phyloP scores from a whole-genome alignment of 2,888 invertebrate genomes.

The Criorhina ranunculi region DNA sequence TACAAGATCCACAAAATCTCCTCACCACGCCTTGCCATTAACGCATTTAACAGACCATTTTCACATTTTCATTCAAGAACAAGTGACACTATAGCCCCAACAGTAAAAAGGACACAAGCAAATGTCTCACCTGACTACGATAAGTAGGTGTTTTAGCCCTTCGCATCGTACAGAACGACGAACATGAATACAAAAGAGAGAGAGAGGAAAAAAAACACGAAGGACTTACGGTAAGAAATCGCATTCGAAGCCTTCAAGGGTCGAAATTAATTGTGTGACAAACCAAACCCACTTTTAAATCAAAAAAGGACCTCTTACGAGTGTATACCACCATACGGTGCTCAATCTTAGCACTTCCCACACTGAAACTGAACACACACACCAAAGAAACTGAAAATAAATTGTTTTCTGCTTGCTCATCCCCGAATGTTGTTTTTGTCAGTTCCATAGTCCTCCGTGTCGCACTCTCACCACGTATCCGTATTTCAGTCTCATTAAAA shows the following conservation, averaged over 20 bases:
- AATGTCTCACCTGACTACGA: conserved; percentile 63
- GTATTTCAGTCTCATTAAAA: conserved; percentile 60
- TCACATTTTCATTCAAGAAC: conserved; percentile 66
- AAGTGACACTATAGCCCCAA: conserved; percentile 53
- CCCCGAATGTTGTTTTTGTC: conserved; percentile 56
- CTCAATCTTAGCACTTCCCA: conserved; percentile 22
- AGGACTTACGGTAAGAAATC: conserved; percentile 45
- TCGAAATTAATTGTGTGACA: conserved; percentile 71
- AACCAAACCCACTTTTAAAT: conserved; percentile 71
- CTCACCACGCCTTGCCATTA: conserved; percentile 27
- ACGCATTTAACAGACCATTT: conserved; percentile 70
- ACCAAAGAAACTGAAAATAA: conserved; percentile 45
- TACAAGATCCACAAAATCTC: conserved; percentile 21
- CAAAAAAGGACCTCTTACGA: conserved; percentile 64
- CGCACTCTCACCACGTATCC: conserved; percentile 25
- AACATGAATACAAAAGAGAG: conserved; percentile 16
- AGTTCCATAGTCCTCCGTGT: conserved; percentile 21
- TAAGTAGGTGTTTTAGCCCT: conserved; percentile 61
- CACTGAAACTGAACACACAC: not conserved
- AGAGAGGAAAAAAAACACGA: conserved; percentile 14
- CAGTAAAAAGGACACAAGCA: conserved; percentile 64
- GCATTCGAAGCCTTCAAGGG: conserved; percentile 52
- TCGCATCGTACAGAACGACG: conserved; percentile 16
- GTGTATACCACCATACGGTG: conserved; percentile 26
- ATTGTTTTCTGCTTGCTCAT: conserved; percentile 62